phyloP scores from a whole-genome alignment of 2,113 vertebrate species.

The Larimichthys polyactis region DNA sequence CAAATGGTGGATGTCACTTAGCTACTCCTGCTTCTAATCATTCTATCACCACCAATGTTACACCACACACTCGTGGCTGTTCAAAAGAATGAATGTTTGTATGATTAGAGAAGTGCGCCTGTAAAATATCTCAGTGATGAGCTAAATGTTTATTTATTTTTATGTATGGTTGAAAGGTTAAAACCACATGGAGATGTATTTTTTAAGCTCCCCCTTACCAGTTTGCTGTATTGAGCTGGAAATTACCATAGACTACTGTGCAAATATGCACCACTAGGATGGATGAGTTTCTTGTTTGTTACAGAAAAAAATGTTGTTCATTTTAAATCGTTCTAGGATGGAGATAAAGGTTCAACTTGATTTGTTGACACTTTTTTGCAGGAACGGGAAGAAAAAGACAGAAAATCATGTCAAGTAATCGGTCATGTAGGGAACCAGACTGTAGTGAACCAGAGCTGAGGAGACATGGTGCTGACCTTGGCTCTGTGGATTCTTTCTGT shows the following conservation, averaged over 20 bases:
- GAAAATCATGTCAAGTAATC: background rate
- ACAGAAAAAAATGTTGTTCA: background rate
- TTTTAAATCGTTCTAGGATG: background rate
- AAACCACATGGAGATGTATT: background rate
- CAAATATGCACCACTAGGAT: background rate
- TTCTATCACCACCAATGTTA: background rate
- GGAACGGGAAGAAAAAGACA: background rate
- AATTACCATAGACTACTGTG: background rate
- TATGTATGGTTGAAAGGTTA: background rate
- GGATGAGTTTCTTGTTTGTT: background rate
- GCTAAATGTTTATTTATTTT: background rate
- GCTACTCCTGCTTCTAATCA: background rate
- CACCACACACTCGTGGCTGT: background rate
- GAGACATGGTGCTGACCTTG: background rate
- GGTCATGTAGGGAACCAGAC: background rate
- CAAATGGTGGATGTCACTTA: background rate
- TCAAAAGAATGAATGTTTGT: background rate
- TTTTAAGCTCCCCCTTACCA: background rate
- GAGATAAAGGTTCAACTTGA: too few relatives aligned
- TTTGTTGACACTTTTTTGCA: background rate
- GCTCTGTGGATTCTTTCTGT: background rate
- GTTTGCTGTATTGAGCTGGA: background rate
- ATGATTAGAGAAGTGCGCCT: background rate
- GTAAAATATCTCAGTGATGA: background rate
- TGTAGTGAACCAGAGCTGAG: conserved; percentile 1